Conservation (phyloP, 2,888 invertebrate species). For the Drosophila hamatofila region DNA sequence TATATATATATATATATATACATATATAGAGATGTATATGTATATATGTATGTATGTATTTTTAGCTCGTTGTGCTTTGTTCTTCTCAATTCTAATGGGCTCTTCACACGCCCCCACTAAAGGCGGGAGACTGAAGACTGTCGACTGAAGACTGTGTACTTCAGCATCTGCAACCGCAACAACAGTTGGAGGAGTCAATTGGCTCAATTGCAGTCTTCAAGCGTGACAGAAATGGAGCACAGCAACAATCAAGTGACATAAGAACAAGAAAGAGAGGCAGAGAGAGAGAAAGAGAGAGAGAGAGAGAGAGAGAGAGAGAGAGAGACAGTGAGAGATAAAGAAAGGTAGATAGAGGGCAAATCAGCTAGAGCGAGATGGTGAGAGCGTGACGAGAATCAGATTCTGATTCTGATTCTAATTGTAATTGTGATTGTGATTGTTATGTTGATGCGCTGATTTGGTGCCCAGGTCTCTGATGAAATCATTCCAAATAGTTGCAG, state of each 20-base stretch:
- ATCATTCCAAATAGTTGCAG: constrained; percentile 65
- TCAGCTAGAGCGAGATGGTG: constrained; percentile 1
- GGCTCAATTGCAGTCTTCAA: constrained; percentile 82
- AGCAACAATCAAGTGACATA: constrained; percentile 61
- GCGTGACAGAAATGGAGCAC: constrained; percentile 81
- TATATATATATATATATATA: not conserved
- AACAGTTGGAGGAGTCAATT: constrained; percentile 77
- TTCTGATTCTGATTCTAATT: constrained; percentile 15
- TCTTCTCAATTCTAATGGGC: constrained; percentile 59
- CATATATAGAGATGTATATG: not conserved
- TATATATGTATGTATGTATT: not conserved
- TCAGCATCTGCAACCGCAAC: constrained; percentile 76
- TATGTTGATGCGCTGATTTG: constrained; percentile 60
- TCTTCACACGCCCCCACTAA: constrained; percentile 74
- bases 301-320: not conserved
- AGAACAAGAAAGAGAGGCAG: constrained; percentile 15
- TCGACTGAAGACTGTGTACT: constrained; percentile 16
- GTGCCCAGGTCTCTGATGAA: constrained; percentile 64
- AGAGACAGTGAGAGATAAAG: not conserved
- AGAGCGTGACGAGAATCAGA: not conserved
- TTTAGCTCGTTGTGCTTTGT: constrained; percentile 66
- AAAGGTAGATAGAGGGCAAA: not conserved
- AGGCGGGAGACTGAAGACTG: constrained; percentile 17
- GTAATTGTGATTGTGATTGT: constrained; percentile 51
- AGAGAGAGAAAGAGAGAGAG: not conserved